Evolutionary conservation across 2,797 vertebrate genomes (phyloP).

Genomic region (Leucoraja ocellata): DNA sequence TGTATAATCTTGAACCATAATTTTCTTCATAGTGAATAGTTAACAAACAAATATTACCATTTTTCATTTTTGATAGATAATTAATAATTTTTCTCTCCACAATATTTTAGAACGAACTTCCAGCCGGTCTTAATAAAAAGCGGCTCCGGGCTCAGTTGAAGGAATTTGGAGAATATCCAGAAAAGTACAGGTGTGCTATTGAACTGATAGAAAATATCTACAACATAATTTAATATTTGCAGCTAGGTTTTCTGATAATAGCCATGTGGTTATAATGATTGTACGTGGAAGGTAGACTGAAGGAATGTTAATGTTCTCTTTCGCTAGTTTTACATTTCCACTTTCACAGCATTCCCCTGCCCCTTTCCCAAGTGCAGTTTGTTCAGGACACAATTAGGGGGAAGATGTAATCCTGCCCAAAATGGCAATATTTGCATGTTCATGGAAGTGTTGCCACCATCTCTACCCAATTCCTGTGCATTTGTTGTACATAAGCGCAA

Average conservation of each 20-base stretch:
- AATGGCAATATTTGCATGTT: not conserved
- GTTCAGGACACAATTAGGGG: not conserved
- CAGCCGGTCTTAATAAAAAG: conserved; percentile 79
- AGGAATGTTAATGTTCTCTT: not conserved
- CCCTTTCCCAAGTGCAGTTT: not conserved
- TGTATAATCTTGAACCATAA: not conserved
- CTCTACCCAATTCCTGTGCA: not conserved
- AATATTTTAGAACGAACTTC: conserved; percentile 69
- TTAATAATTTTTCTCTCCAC: conserved; percentile 39
- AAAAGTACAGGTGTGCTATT: conserved; percentile 81
- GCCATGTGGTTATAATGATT: not conserved
- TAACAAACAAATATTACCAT: not conserved
- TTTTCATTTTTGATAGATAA: not conserved
- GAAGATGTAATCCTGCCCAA: no score
- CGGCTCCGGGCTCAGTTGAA: conserved; percentile 72
- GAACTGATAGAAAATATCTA: not conserved
- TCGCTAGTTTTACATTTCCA: not conserved
- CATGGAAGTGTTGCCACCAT: no score
- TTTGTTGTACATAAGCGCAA: not conserved
- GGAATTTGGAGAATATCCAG: conserved; percentile 88
- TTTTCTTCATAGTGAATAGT: not conserved
- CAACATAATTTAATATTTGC: not conserved
- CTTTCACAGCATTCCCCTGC: not conserved
- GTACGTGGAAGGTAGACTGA: not conserved
- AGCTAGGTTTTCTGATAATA: not conserved